These are phyloP conservation scores for Tragelaphus scriptus DNA, from an alignment of 2,113 vertebrate species.

Conservation along the genomic window DNA sequence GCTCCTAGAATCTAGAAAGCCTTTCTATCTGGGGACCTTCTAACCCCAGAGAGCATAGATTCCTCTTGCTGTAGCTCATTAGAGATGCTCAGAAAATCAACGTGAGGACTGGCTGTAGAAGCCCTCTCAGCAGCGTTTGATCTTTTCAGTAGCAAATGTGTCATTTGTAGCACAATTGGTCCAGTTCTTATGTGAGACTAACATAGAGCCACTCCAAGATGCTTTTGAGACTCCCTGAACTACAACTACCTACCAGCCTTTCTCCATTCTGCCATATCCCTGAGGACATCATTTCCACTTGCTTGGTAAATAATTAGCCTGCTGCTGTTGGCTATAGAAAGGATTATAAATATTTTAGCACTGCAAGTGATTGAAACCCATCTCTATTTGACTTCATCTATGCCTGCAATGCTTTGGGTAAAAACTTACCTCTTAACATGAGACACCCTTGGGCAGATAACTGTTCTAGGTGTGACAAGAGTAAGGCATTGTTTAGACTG, in stretches of 20 bases:
- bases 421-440: constrained; percentile 66
- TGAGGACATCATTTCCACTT: constrained; percentile 58
- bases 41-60: constrained; percentile 32
- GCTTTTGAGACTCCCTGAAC: constrained; percentile 8
- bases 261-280: constrained; percentile 43
- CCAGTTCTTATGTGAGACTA: neutral
- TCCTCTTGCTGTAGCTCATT: constrained; percentile 16
- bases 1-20: constrained; percentile 46
- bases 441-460: constrained; percentile 65
- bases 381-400: constrained; percentile 77
- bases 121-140: constrained; percentile 39
- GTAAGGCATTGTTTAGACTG: neutral
- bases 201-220: neutral
- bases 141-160: constrained; percentile 59
- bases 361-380: constrained; percentile 74
- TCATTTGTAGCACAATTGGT: constrained; percentile 2
- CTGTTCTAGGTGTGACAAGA: constrained; percentile 48
- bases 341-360: constrained; percentile 81
- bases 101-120: neutral
- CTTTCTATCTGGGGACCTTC: constrained; percentile 33
- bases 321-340: constrained; percentile 77
- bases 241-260: neutral
- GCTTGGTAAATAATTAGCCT: constrained; percentile 83
- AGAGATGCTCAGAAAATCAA: constrained; percentile 48
- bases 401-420: constrained; percentile 40